phyloP scores from a whole-genome alignment of 2,113 vertebrate genomes.

The Ardeotis arabs region DNA sequence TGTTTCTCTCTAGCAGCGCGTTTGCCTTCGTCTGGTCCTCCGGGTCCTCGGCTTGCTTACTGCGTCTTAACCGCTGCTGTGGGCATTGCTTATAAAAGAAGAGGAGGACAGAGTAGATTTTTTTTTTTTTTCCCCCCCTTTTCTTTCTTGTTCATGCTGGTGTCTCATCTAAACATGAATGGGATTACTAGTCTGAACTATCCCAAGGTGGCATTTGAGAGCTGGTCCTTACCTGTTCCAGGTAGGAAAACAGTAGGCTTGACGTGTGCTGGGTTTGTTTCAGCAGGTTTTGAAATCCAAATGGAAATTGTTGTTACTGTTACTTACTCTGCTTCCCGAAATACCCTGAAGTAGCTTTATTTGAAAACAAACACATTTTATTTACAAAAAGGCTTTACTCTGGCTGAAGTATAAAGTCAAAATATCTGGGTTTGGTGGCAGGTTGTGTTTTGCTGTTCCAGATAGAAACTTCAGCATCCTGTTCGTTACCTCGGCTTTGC shows the following conservation, averaged over 20 bases:
- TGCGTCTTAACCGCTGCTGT: not conserved
- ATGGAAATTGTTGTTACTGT: not conserved
- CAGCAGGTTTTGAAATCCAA: slow-evolving; percentile 40
- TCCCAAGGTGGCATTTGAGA: slow-evolving; percentile 75
- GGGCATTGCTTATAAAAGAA: slow-evolving; percentile 42
- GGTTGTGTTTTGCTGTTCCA: not conserved
- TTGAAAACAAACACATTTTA: slow-evolving; percentile 40
- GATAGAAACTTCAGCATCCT: slow-evolving; percentile 1
- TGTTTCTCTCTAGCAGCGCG: slow-evolving; percentile 25
- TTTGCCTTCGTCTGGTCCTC: slow-evolving; percentile 54
- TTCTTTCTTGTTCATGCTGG: slow-evolving; percentile 48
- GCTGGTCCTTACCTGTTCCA: slow-evolving; percentile 78
- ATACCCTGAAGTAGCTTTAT: slow-evolving; percentile 22
- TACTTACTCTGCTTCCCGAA: not conserved
- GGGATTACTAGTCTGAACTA: slow-evolving; percentile 76
- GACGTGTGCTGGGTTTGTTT: slow-evolving; percentile 42
- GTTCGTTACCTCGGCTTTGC: not conserved
- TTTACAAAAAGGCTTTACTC: slow-evolving; percentile 38
- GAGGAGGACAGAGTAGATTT: slow-evolving; percentile 36
- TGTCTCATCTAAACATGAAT: slow-evolving; percentile 71
- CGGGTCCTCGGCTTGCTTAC: slow-evolving; percentile 14
- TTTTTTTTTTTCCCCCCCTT: not conserved
- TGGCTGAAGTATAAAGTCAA: slow-evolving; percentile 20
- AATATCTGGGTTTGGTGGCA: slow-evolving; percentile 29
- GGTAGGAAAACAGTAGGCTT: slow-evolving; percentile 76